Conservation (phyloP, 2,797 vertebrate genomes). For the Coregonus ussuriensis region DNA sequence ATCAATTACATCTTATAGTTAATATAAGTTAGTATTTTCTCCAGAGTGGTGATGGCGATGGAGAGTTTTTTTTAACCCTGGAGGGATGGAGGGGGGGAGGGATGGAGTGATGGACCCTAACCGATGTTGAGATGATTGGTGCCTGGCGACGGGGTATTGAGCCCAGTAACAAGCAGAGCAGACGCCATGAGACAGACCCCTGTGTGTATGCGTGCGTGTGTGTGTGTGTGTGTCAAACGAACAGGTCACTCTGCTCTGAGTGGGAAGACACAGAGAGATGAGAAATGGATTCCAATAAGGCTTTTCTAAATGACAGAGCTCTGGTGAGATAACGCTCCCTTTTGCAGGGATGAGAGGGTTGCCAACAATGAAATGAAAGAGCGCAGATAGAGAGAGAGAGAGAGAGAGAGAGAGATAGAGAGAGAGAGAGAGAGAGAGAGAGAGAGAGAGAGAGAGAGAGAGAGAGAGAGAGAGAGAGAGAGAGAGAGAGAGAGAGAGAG, state of each 20-base stretch:
- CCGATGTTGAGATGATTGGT: too few species aligned
- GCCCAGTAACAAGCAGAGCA: not conserved
- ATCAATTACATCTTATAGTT: too few species aligned
- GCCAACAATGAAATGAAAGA: not conserved
- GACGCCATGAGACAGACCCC: too few species aligned
- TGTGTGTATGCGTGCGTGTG: not conserved
- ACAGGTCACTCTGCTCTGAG: not conserved
- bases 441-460: too few species aligned
- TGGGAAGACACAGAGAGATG: not conserved
- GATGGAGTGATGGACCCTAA: too few species aligned
- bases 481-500: too few species aligned
- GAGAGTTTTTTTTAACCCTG: too few species aligned
- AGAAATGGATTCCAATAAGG: not conserved
- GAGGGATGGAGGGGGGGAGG: too few species aligned
- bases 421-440: too few species aligned
- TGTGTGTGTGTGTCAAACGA: not conserved
- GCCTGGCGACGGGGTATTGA: not conserved
- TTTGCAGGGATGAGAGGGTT: not conserved
- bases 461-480: not conserved
- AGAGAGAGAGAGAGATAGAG: not conserved
- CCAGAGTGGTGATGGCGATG: too few species aligned
- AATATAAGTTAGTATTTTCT: too few species aligned
- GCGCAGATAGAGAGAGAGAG: not conserved
- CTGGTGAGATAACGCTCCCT: not conserved
- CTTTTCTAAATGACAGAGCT: not conserved